These are phyloP conservation scores for Drosophila recens DNA, from an alignment of 2,888 invertebrate genomes.

Conservation along the genomic window DNA sequence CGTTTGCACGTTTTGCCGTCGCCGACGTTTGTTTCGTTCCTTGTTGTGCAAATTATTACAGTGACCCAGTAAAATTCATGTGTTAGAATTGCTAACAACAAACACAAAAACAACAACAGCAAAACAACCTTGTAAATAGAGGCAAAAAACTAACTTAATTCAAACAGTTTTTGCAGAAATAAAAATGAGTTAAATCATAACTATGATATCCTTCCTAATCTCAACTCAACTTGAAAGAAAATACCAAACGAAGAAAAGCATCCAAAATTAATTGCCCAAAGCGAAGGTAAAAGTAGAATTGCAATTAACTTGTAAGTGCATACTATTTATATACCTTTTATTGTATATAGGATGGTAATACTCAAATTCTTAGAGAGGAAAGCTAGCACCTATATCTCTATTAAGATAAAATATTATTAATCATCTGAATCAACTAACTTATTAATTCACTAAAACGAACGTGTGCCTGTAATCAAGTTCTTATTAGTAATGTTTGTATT, in stretches of 20 bases:
- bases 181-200: conserved; percentile 24
- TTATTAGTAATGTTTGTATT: no score
- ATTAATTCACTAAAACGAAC: no score
- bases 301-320: conserved; percentile 57
- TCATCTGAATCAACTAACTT: no score
- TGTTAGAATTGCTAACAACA: conserved; percentile 20
- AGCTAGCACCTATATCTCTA: no score
- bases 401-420: no score
- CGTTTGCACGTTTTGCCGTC: conserved; percentile 60
- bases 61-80: conserved; percentile 69
- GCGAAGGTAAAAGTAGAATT: conserved; percentile 36
- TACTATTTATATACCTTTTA: conserved; percentile 4
- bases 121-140: conserved; percentile 11
- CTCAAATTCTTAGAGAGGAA: no score
- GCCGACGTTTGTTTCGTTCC: conserved; percentile 63
- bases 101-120: not conserved
- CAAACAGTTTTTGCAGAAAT: not conserved
- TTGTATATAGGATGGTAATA: no score
- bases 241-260: conserved; percentile 11
- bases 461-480: no score
- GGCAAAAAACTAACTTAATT: conserved; percentile 16
- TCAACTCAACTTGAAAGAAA: conserved; percentile 6
- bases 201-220: conserved; percentile 7
- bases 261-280: conserved; percentile 40
- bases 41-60: conserved; percentile 74